A percentile compares a stretch with the other conserved stretches of the same genome.
phyloP scores from a whole-genome alignment of 2,113 vertebrate genomes.

The Callipepla californica region DNA sequence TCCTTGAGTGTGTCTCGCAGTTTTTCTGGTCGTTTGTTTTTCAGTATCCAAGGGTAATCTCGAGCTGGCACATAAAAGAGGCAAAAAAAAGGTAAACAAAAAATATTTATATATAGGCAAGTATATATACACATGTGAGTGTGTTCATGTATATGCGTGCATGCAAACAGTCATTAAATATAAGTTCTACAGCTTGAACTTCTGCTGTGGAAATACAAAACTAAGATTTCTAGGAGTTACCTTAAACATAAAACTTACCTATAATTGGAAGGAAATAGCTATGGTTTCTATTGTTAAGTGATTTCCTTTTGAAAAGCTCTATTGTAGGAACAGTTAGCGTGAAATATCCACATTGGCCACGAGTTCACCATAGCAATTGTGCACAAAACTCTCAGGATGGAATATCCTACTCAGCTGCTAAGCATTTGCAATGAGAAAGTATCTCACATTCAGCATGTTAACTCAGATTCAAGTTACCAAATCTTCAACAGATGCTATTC shows the following conservation, averaged over 20 bases:
- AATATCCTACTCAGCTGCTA: background rate
- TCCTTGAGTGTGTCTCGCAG: constrained; percentile 93
- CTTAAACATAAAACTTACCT: constrained; percentile 12
- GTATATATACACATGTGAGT: background rate
- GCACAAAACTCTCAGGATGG: background rate
- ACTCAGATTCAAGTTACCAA: constrained; percentile 18
- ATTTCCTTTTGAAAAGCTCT: constrained; percentile 59
- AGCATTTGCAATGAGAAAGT: background rate
- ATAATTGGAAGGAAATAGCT: constrained; percentile 41
- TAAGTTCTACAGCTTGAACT: background rate
- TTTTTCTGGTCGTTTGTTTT: constrained; percentile 90
- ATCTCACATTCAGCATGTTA: background rate
- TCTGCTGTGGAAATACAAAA: constrained; percentile 34
- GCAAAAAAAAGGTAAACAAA: background rate
- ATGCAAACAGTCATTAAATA: background rate
- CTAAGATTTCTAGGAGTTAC: constrained; percentile 2
- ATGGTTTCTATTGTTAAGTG: constrained; percentile 40
- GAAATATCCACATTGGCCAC: constrained; percentile 22
- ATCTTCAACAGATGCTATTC: background rate
- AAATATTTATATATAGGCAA: background rate
- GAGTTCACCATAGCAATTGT: constrained; percentile 47
- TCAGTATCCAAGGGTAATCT: constrained; percentile 91
- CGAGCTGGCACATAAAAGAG: constrained; percentile 81
- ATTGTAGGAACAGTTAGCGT: constrained; percentile 46
- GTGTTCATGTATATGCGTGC: rapidly evolving